Percentiles rank a stretch among this genome's conserved stretches.
phyloP scores from a whole-genome alignment of 2,888 invertebrate genomes.

The Pristionchus mayeri region DNA sequence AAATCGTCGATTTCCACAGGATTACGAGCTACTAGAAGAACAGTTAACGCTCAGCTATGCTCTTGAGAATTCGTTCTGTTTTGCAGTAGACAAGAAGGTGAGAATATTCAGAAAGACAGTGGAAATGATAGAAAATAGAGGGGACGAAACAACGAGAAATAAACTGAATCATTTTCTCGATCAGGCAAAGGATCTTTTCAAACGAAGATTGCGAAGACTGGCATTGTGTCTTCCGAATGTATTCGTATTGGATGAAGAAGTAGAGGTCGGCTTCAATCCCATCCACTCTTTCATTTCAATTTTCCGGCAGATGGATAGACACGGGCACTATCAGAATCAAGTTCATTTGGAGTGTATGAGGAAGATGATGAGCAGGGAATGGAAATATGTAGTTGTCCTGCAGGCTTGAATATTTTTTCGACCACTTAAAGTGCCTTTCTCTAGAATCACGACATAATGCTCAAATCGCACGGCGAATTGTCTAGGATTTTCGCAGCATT shows the following conservation, averaged over 20 bases:
- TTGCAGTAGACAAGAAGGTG: conserved; percentile 43
- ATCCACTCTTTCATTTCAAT: too few relatives aligned
- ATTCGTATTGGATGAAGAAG: conserved; percentile 13
- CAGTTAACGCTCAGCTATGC: conserved; percentile 40
- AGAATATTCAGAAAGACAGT: not conserved
- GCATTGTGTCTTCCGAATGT: conserved; percentile 44
- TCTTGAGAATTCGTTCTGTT: conserved; percentile 45
- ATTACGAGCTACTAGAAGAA: conserved; percentile 45
- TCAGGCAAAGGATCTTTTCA: conserved; percentile 34
- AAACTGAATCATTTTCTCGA: not conserved
- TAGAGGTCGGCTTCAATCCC: too few relatives aligned
- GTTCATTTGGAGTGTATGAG: conserved; percentile 32
- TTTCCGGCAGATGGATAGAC: conserved; percentile 38
- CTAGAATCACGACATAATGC: conserved; percentile 38
- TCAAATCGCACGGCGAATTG: conserved; percentile 27
- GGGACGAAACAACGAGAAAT: not conserved
- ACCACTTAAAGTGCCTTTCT: not conserved
- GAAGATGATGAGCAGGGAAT: not conserved
- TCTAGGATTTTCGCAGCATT: not conserved
- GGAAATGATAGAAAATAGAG: not conserved
- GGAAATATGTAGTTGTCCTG: conserved; percentile 15
- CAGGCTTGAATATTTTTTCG: conserved; percentile 4
- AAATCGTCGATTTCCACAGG: not conserved
- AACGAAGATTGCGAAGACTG: conserved; percentile 5
- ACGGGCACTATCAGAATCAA: conserved; percentile 36